Base-by-base conservation (phyloP, 2,888 invertebrate species). In the Rhagonycha fulva region DNA sequence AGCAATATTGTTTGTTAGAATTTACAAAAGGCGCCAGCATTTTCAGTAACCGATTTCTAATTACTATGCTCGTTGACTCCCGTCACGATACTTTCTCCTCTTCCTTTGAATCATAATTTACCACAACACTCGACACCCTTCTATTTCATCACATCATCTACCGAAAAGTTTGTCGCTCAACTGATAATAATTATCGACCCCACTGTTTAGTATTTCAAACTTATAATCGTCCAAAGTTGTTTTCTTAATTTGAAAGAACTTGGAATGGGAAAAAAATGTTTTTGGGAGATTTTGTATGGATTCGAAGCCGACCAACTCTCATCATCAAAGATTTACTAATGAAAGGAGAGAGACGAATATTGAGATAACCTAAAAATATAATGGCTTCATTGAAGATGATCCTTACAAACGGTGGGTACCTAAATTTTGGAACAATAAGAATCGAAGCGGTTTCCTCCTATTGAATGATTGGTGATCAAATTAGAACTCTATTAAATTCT, bases 21-120 rank as follows among this genome's bases (percentile, higher is more conserved):
- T 81, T 79, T 78, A 82, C 82, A 81, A 82, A 81, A 83, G 77
- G 76, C 75, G 78, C 72, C 75, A 69, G 63, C 70, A 70, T 70
- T 68, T 47, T 71, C 62, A 70, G 71, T 62, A 81, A 82, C 82
- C 82, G 81, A 83, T 84, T 84, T 82, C 85, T 86, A 86, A 85
- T 86, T 86, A 84, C 84, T 82, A 78, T 80, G 82, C 80, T 82
- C 81, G 82, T 81, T 80, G 81, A 75, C 72, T 78, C 76, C 75
- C 76, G 76, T 81, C 79, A 78, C 77, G 74, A 76, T 74, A 78
- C 76, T 83, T 82, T 81, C 82, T 82, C 82, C 82, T 82, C 81
- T 84, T 82, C 82, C 85, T 86, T 86, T 85, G 85, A 84, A 82
- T 84, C 84, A 82, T 83, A 83, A 86, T 85, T 85, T 86, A 85